These are phyloP conservation scores for Melanaphis sacchari DNA, from an alignment of 1,140 invertebrate genomes.

Conservation along the genomic window DNA sequence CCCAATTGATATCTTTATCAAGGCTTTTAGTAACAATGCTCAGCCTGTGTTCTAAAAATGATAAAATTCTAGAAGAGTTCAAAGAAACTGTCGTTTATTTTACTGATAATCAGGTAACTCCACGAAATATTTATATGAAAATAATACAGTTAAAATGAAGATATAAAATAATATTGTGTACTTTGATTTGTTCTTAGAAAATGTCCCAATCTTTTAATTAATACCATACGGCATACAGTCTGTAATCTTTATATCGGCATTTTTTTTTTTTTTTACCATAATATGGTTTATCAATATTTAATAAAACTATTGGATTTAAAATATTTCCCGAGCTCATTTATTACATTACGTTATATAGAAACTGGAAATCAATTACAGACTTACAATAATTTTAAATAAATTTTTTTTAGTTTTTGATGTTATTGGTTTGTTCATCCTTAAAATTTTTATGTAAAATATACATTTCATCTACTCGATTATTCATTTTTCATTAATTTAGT, in stretches of 20 bases:
- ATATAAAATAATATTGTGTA: background rate
- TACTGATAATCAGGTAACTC: conserved; percentile 11
- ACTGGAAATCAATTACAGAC: background rate
- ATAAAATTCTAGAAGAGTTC: background rate
- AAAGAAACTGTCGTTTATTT: conserved; percentile 26
- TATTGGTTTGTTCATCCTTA: background rate
- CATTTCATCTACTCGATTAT: background rate
- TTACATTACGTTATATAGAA: background rate
- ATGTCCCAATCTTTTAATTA: background rate
- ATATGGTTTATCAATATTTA: background rate
- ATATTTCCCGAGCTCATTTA: background rate
- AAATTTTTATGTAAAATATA: background rate
- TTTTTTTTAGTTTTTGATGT: background rate
- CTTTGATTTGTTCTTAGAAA: background rate
- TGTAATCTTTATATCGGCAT: background rate
- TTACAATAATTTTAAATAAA: background rate
- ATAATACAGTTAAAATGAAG: background rate
- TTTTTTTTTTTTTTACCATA: background rate
- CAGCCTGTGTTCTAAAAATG: conserved; percentile 35
- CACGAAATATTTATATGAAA: background rate
- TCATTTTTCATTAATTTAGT: background rate
- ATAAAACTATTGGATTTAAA: background rate
- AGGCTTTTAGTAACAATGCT: conserved; percentile 33
- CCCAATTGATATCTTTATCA: background rate
- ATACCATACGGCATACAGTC: too few species aligned